Evolutionary conservation across 37 sponge, comb jelly and placozoan species (phyloP), one percentile per base, ranked within the genome.

Genomic region (Geodia barretti): DNA sequence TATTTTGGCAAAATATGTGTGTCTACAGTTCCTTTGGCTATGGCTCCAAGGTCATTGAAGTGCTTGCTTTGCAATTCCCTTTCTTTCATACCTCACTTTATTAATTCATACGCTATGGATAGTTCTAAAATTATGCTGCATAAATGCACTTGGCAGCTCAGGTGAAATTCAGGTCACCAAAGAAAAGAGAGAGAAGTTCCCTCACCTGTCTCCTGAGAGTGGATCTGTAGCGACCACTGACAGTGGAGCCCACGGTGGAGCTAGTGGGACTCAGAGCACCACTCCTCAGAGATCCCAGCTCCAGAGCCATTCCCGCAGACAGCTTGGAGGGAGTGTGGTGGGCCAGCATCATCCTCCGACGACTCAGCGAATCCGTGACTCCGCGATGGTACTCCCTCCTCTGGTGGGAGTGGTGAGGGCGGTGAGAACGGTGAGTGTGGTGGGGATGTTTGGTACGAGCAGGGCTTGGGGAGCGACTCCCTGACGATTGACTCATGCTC

Each of bases 201-300:
- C 70, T 47, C 59, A 79, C 80, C 60, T 79, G 80, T 79, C 80
- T 68, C 60, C 37, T 79, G 21, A 79, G 59, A 35, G 21, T 68
- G 8, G 38, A 20, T 30, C 70, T 79, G 80, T 40, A 47, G 60
- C 70, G 31, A 20, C 70, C 19, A n/a, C n/a, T n/a, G n/a, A n/a
- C n/a, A 2, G 25, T 33, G 38, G 70, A 79, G 23, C 42, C 8
- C 2, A 63, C 28, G 39, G 39, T 64, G n/a, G n/a, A n/a, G 43
- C 66, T 78, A 60, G 24, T 24, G 21, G 80, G 80, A 24, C 78
- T 78, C 29, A 78, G 31, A 5, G 67, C 78, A 25, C 76, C 76
- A 75, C 63, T 29, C 36, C 78, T 64, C 1, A 1, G 33, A 60
- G 64, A 33, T 28, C 40, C n/a, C 21, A 25, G 24, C 70, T 79